phyloP scores from a whole-genome alignment of 30 jellyfish, hydroid and myxozoan genomes.

The Hydractinia echinata region DNA sequence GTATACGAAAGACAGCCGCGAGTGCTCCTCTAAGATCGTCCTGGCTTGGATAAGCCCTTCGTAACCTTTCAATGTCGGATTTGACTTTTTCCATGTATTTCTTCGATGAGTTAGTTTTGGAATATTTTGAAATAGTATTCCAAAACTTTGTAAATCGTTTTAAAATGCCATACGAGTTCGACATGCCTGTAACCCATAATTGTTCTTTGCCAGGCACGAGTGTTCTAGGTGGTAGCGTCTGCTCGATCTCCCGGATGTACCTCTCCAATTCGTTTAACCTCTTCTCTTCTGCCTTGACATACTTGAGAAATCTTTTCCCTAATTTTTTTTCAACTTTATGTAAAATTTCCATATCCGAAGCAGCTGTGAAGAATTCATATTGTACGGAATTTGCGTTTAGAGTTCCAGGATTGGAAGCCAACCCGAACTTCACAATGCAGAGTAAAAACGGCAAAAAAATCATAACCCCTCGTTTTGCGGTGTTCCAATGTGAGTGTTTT shows the following conservation, averaged over 20 bases:
- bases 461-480: too few species aligned
- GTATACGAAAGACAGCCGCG: conserved; percentile 65
- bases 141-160: conserved; percentile 60
- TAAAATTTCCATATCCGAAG: conserved; percentile 70
- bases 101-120: conserved; percentile 16
- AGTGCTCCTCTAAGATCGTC: conserved; percentile 81
- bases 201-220: neutral
- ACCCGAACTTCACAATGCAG: too few species aligned
- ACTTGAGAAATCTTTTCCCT: conserved; percentile 31
- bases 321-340: conserved; percentile 56
- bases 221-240: conserved; percentile 13
- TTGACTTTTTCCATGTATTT: conserved; percentile 5
- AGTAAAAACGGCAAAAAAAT: too few species aligned
- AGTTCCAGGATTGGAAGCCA: too few species aligned
- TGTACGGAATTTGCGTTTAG: too few species aligned
- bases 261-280: conserved; percentile 52
- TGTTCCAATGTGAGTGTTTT: too few species aligned
- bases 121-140: conserved; percentile 38
- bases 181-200: conserved; percentile 39
- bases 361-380: conserved; percentile 54
- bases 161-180: conserved; percentile 40
- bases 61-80: conserved; percentile 13
- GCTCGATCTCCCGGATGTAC: conserved; percentile 35
- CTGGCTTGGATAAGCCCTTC: conserved; percentile 55
- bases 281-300: conserved; percentile 46